These are phyloP conservation scores for Micrastur ruficollis DNA, from an alignment of 2,797 vertebrate genomes.

Conservation along the genomic window DNA sequence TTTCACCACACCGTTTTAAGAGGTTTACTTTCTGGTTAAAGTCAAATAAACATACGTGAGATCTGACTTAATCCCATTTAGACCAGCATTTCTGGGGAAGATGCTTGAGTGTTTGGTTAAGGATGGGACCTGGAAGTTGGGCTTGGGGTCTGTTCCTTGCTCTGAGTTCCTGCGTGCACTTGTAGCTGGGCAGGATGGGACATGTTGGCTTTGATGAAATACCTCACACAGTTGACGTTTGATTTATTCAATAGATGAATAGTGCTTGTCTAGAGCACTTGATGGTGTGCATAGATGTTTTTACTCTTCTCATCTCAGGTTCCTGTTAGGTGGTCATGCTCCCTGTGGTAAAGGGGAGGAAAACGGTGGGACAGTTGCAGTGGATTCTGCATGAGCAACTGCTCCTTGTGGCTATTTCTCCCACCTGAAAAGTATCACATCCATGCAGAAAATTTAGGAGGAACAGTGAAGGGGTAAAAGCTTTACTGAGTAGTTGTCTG, in stretches of 20 bases:
- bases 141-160: neutral
- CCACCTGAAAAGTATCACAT: neutral
- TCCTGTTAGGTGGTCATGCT: neutral
- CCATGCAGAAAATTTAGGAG: neutral
- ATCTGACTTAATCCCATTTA: constrained; percentile 29
- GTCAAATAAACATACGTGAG: constrained; percentile 30
- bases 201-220: neutral
- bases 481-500: neutral
- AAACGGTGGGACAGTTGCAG: neutral
- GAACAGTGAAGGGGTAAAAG: neutral
- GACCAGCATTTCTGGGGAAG: neutral
- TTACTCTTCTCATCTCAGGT: neutral
- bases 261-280: neutral
- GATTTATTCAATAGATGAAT: neutral
- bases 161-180: neutral
- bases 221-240: neutral
- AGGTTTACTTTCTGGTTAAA: constrained; percentile 46
- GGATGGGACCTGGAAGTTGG: constrained; percentile 19
- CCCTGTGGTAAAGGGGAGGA: neutral
- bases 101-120: constrained; percentile 39
- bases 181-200: neutral
- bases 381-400: neutral
- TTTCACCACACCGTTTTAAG: neutral
- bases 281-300: neutral
- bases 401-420: neutral